These are phyloP conservation scores for Anorthoa munda DNA, from an alignment of 2,888 invertebrate species.

Conservation along the genomic window DNA sequence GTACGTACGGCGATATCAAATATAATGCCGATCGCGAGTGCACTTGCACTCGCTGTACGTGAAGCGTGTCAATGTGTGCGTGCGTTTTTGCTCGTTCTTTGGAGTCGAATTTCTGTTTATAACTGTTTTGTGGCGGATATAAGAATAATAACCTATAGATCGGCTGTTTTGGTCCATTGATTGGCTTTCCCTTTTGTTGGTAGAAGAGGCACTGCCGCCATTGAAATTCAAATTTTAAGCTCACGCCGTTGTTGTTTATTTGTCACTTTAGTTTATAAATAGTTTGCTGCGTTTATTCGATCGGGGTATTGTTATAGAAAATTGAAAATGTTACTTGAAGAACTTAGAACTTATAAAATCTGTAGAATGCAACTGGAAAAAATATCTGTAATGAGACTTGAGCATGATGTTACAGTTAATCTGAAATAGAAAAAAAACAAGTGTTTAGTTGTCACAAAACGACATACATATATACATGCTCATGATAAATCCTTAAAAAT, in stretches of 20 bases:
- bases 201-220: slow-evolving; percentile 43
- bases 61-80: not conserved
- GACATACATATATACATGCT: no score
- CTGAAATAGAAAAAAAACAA: no score
- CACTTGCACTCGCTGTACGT: not conserved
- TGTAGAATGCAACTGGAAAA: no score
- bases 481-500: no score
- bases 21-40: not conserved
- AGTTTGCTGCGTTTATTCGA: slow-evolving; percentile 34
- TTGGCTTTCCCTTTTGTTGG: slow-evolving; percentile 66
- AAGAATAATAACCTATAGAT: slow-evolving; percentile 64
- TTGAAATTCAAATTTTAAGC: slow-evolving; percentile 67
- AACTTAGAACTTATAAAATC: not conserved
- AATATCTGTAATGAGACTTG: no score
- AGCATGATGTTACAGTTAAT: no score
- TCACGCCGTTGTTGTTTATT: slow-evolving; percentile 45
- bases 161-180: slow-evolving; percentile 69
- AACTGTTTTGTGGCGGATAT: slow-evolving; percentile 18
- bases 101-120: not conserved
- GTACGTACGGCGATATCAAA: not conserved
- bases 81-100: not conserved
- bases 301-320: not conserved
- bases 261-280: slow-evolving; percentile 41
- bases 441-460: no score
- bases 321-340: not conserved